phyloP scores from a whole-genome alignment of 2,888 invertebrate genomes.

The Cremastinae sp. region DNA sequence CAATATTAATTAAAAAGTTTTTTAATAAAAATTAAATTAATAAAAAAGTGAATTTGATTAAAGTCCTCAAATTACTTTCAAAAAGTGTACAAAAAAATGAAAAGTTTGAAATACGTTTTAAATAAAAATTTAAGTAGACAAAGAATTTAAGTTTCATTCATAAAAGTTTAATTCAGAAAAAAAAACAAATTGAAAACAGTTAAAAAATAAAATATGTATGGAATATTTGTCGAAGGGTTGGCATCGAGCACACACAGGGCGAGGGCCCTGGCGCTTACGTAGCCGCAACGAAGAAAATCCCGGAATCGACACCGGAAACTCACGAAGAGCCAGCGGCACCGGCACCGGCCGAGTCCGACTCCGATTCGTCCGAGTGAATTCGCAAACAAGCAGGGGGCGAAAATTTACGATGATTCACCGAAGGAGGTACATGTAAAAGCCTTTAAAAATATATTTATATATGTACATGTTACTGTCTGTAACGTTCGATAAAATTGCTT shows the following conservation, averaged over 20 bases:
- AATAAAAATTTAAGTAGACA: no score
- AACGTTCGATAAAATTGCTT: slow-evolving; percentile 14
- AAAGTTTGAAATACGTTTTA: not conserved
- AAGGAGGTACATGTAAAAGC: slow-evolving; percentile 21
- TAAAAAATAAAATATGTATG: not conserved
- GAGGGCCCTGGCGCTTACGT: slow-evolving; percentile 87
- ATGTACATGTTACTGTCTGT: not conserved
- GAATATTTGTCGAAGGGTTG: slow-evolving; percentile 86
- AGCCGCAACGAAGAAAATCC: slow-evolving; percentile 83
- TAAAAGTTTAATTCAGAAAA: no score
- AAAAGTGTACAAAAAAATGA: not conserved
- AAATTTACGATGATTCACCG: slow-evolving; percentile 17
- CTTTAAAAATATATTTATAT: slow-evolving; percentile 15
- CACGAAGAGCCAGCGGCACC: slow-evolving; percentile 77
- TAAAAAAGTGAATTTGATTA: no score
- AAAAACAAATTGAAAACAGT: not conserved
- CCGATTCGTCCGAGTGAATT: slow-evolving; percentile 82
- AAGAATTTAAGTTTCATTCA: not conserved
- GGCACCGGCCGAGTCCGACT: slow-evolving; percentile 80
- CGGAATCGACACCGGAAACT: slow-evolving; percentile 75
- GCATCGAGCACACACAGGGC: slow-evolving; percentile 92
- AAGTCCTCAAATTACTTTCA: no score
- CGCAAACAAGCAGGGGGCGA: slow-evolving; percentile 2
- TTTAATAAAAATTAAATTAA: no score
- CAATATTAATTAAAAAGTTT: no score